Base-by-base conservation (phyloP, 1,140 invertebrate species). In the Manduca sexta region DNA sequence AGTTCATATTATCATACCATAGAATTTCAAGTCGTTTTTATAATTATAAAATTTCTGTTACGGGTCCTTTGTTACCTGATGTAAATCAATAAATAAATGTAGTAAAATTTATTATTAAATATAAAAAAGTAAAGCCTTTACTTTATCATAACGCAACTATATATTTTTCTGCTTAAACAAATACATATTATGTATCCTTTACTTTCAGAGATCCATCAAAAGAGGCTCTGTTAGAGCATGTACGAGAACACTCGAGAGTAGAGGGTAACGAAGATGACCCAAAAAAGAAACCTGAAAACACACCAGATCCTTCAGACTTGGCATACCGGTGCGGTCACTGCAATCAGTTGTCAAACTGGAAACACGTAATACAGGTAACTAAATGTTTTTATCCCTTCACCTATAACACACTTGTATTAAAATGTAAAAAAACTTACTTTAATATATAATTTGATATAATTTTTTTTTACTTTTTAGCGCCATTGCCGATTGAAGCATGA, bases 301-400 rank as follows among this genome's bases (percentile, higher is more conserved):
- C 56, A 13, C 63, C 69, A 14, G 79, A 83, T 51, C 78, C 82
- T 7, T 73, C 79, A 3, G 83, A 86, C 50, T 60, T 86, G 33
- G 90, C 91, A 31, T 93, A 92, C 81, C 88, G 90, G 60, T 93
- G 92, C 84, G 91, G 91, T 61, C 90, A 92, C 76, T 93, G 92
- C 84, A 90, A 92, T 75, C 91, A 93, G 82, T 82, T 92, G 65
- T 92, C 91, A 49, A 93, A 93, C 84, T 93, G 92, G 92, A 92
- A 92, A 87, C 91, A 93, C 88, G 92, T 93, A 61, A 92, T 93
- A 83, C 91, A 92, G 90, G 91, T 92, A 89, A 18, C 3, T 17
- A 17, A 16, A 16, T 14, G 10, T 21, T 8, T 33, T 39, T 21
- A 3, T 54, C 16, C 15, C 11, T 18, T 56, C 4, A 30, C 30